Conservation (phyloP, 2,888 invertebrate genomes). For the Barypeithes pellucidus region DNA sequence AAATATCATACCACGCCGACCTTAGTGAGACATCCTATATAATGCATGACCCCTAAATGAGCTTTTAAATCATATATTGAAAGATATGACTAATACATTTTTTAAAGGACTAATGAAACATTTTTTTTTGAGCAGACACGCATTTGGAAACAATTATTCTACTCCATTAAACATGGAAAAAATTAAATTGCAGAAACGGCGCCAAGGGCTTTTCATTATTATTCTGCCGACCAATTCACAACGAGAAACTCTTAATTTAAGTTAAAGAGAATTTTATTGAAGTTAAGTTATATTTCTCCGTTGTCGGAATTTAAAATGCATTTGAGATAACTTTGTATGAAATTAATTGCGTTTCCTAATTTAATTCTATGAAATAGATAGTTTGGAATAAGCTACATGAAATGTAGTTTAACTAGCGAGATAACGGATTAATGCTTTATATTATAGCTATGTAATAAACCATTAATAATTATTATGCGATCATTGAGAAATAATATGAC, state of each 20-base stretch:
- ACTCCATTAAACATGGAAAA: slow-evolving; percentile 35
- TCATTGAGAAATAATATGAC: too few species aligned
- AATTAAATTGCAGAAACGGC: slow-evolving; percentile 29
- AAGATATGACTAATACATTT: too few species aligned
- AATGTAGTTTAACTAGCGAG: neutral
- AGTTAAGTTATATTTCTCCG: slow-evolving; percentile 30
- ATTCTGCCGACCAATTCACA: slow-evolving; percentile 31
- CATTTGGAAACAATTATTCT: slow-evolving; percentile 36
- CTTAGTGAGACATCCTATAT: too few species aligned
- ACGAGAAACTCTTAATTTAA: slow-evolving; percentile 34
- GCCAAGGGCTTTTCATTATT: slow-evolving; percentile 30
- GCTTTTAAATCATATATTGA: too few species aligned
- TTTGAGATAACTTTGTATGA: slow-evolving; percentile 16
- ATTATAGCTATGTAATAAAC: too few species aligned
- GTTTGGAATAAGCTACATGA: neutral
- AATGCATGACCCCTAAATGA: too few species aligned
- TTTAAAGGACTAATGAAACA: neutral
- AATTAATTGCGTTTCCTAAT: slow-evolving; percentile 21
- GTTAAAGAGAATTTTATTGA: slow-evolving; percentile 43
- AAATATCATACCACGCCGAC: too few species aligned
- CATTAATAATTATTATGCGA: neutral
- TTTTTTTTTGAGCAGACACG: slow-evolving; percentile 20
- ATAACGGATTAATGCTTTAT: too few species aligned
- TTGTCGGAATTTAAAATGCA: slow-evolving; percentile 29
- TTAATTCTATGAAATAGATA: slow-evolving; percentile 10